Evolutionary conservation across 1,140 invertebrate species (phyloP).

Genomic region (Olivierus martensii): DNA sequence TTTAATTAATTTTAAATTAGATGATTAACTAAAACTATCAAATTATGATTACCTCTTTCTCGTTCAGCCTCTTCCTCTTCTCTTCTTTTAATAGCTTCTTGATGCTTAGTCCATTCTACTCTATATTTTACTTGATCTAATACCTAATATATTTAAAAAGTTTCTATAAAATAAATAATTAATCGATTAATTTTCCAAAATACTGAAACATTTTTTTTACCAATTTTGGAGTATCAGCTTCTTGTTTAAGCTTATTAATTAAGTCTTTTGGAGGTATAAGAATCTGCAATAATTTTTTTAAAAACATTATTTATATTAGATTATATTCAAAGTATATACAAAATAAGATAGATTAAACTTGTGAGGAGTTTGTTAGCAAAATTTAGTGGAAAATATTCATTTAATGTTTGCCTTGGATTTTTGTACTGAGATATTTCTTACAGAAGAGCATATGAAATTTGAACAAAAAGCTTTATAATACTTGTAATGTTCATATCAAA

Average conservation of each 20-base stretch:
- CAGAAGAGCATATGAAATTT: too few relatives aligned
- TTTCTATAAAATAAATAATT: neutral
- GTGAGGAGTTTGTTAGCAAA: too few relatives aligned
- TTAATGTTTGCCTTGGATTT: too few relatives aligned
- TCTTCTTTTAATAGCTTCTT: constrained; percentile 75
- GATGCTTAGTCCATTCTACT: constrained; percentile 90
- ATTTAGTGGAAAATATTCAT: too few relatives aligned
- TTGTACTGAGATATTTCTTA: too few relatives aligned
- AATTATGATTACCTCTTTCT: constrained; percentile 53
- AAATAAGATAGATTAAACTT: too few relatives aligned
- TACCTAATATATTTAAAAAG: constrained; percentile 34
- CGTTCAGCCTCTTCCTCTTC: constrained; percentile 91
- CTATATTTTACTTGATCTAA: constrained; percentile 86
- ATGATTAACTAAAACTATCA: too few relatives aligned
- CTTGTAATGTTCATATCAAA: too few relatives aligned
- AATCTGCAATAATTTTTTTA: constrained; percentile 36
- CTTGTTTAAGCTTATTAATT: constrained; percentile 59
- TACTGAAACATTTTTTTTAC: constrained; percentile 18
- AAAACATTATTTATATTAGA: too few relatives aligned
- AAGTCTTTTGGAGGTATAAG: constrained; percentile 88
- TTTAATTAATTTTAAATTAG: neutral
- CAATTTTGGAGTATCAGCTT: constrained; percentile 51
- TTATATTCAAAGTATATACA: too few relatives aligned
- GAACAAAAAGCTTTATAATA: too few relatives aligned
- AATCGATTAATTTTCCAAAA: neutral